phyloP scores from a whole-genome alignment of 2,797 vertebrate genomes.

The Syndactyla subalaris region DNA sequence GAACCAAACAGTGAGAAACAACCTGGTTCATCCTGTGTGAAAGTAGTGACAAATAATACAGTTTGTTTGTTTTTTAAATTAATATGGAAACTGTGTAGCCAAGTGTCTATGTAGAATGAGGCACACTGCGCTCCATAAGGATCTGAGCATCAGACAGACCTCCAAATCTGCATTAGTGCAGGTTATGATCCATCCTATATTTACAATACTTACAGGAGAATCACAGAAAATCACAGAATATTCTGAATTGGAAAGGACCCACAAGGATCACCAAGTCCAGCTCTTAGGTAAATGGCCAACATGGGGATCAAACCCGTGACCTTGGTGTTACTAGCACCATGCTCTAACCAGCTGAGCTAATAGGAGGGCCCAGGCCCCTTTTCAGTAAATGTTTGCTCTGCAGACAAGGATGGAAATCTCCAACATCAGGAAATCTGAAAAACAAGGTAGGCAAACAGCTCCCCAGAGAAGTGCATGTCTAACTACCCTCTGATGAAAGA shows the following conservation, averaged over 20 bases:
- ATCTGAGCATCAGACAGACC: not conserved
- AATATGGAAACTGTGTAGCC: not conserved
- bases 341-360: not conserved
- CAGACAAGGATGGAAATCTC: not conserved
- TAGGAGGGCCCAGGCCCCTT: not conserved
- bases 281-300: not conserved
- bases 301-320: not conserved
- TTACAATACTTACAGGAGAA: not conserved
- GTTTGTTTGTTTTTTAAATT: not conserved
- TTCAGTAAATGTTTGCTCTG: not conserved
- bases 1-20: not conserved
- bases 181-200: not conserved
- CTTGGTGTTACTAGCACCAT: not conserved
- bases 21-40: not conserved
- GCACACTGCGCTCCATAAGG: not conserved
- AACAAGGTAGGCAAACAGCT: constrained; percentile 38
- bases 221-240: not conserved
- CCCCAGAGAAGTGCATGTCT: not conserved
- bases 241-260: not conserved
- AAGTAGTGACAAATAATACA: not conserved
- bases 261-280: not conserved
- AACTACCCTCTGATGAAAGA: constrained; percentile 1
- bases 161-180: not conserved
- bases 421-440: not conserved
- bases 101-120: not conserved